Percentiles rank a stretch among this genome's conserved stretches.
Conservation (phyloP, 2,113 vertebrate genomes). For the Indri indri region DNA sequence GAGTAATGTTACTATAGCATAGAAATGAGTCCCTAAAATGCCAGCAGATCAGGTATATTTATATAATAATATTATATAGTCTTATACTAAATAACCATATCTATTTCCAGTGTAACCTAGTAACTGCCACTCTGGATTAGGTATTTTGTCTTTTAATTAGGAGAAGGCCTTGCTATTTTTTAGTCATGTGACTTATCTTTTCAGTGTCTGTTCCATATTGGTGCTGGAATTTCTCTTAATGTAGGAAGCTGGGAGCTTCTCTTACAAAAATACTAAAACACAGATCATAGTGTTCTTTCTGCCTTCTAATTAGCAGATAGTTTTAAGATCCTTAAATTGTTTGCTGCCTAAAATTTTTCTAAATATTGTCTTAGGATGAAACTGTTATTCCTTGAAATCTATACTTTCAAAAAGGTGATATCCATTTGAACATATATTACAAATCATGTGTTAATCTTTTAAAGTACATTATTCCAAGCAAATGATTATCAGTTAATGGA, state of each 20-base stretch:
- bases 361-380: background rate
- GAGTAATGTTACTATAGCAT: background rate
- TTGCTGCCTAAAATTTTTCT: background rate
- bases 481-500: background rate
- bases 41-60: background rate
- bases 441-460: background rate
- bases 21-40: background rate
- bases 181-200: background rate
- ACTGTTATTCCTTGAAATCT: background rate
- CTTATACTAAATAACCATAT: background rate
- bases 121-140: background rate
- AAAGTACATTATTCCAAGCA: background rate
- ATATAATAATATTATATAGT: background rate
- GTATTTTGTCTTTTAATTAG: background rate
- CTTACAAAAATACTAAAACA: background rate
- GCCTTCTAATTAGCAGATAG: background rate
- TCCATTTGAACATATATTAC: background rate
- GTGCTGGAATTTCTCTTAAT: background rate
- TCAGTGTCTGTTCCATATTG: background rate
- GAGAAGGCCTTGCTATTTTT: background rate
- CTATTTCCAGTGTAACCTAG: background rate
- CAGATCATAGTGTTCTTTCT: background rate
- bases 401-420: background rate
- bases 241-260: background rate
- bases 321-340: background rate